A percentile compares a stretch with the other conserved stretches of the same genome.
Evolutionary conservation across 2,888 invertebrate genomes (phyloP).

Genomic region (Mylabris sibirica): DNA sequence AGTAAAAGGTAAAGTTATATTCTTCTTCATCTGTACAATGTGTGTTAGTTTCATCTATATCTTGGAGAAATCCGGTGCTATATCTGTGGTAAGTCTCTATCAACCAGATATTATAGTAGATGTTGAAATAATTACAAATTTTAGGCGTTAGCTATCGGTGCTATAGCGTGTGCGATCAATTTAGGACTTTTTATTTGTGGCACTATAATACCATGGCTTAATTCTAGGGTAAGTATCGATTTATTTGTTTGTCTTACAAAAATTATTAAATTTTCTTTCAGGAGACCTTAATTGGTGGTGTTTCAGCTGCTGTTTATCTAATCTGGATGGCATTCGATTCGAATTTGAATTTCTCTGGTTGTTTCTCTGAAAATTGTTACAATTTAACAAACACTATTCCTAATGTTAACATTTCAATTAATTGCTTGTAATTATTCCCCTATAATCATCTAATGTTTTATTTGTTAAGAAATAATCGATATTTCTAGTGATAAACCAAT

Average conservation of each 20-base stretch:
- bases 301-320: neutral
- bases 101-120: neutral
- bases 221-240: neutral
- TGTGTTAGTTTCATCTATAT: neutral
- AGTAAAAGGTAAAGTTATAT: neutral
- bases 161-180: neutral
- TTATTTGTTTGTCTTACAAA: neutral
- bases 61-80: neutral
- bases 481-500: slow-evolving; percentile 5
- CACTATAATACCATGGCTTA: neutral
- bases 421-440: neutral
- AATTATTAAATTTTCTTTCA: neutral
- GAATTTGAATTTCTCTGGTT: neutral
- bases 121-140: neutral
- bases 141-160: slow-evolving; percentile 3
- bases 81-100: neutral
- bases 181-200: neutral
- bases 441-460: neutral
- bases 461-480: neutral
- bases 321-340: neutral
- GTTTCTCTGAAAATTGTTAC: slow-evolving; percentile 1
- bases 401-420: slow-evolving; percentile 6
- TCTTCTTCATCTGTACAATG: neutral
- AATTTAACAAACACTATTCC: neutral
- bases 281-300: neutral